These are phyloP conservation scores for Corythornis vintsioides DNA, from an alignment of 2,113 vertebrate genomes.

Conservation along the genomic window DNA sequence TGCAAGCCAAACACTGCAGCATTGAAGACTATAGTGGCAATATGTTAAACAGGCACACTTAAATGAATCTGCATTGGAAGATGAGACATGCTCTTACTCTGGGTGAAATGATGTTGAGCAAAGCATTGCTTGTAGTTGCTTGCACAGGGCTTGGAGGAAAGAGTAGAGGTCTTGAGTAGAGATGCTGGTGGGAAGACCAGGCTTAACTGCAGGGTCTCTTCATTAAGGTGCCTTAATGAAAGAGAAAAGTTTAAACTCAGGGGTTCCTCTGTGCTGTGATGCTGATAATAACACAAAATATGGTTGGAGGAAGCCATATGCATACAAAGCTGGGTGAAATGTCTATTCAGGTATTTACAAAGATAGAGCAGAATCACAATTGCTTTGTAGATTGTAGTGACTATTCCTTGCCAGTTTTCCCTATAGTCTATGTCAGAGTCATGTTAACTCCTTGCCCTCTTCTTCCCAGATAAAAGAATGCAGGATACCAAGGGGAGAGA, in stretches of 20 bases:
- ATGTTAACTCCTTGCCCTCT: background rate
- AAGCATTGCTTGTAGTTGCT: background rate
- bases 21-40: background rate
- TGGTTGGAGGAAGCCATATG: background rate
- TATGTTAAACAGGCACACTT: background rate
- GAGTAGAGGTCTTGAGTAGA: background rate
- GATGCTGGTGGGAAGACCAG: background rate
- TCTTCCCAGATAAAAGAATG: background rate
- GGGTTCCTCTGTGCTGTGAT: background rate
- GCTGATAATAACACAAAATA: background rate
- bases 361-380: background rate
- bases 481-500: background rate
- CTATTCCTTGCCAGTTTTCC: background rate
- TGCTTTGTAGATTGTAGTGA: background rate
- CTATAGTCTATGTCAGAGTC: background rate
- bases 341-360: background rate
- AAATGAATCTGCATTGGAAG: background rate
- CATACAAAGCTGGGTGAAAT: background rate
- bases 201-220: background rate
- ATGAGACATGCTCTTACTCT: background rate
- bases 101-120: background rate
- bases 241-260: background rate
- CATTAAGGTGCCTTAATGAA: background rate
- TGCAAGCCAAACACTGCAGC: background rate
- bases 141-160: background rate